Evolutionary conservation across 2,797 vertebrate species (phyloP), one percentile per base, ranked within the genome.

Genomic region (Miopithecus talapoin): DNA sequence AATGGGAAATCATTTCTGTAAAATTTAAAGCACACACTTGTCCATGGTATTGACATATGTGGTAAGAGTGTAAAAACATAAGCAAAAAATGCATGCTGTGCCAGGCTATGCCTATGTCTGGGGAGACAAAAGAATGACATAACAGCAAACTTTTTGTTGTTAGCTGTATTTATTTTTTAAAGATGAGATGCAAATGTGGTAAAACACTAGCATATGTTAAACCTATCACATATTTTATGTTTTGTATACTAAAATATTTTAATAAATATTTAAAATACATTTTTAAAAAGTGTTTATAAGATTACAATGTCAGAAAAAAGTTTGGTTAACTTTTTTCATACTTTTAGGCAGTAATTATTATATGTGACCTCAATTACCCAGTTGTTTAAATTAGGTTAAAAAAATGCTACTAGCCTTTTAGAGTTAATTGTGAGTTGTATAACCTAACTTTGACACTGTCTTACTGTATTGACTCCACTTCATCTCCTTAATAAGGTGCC

Each of bases 391-490:
- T 86, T 96, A 86, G 85, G 33, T 80, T 89, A 89, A 10, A 93
- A 97, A 96, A 88, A 22, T 76, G 30, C 48, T 90, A 43, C 33
- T 91, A 28, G 96, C 2, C 22, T 93, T 76, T 92, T 36, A 55
- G 50, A 84, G 30, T 33, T 92, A 92, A 92, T 93, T 91, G 46
- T 94, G 50, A 93, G 50, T 95, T 94, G n/a, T 78, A 11, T 87
- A 64, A 93, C 68, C 21, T 85, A 89, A 95, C 16, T 89, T 87
- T 94, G 79, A 96, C 26, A 83, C 8, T 78, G 39, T 93, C 36
- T 92, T 95, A 76, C 53, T 95, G 96, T 95, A 95, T 75, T 96
- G 50, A 84, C 76, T 80, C 16, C 2, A 75, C 12, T 93, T 96
- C 33, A 61, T 86, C 19, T 94, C 36, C 22, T 8, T 72, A 91